phyloP scores from a whole-genome alignment of 2,888 invertebrate genomes.

The Cephonodes hylas region DNA sequence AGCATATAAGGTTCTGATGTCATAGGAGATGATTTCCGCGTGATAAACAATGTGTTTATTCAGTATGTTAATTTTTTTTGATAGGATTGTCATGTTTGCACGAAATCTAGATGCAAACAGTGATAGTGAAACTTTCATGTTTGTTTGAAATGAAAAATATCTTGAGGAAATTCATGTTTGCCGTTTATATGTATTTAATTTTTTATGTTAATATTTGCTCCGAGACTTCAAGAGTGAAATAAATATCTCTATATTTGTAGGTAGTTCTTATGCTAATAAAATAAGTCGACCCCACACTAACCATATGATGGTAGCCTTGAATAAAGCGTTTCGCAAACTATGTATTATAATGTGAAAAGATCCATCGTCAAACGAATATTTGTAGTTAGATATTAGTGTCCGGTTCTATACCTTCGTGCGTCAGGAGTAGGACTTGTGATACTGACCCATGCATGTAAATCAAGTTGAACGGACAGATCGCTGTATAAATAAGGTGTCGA shows the following conservation, averaged over 20 bases:
- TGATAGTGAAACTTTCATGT: neutral
- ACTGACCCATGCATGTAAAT: no score
- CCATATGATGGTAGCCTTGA: no score
- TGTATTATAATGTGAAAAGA: no score
- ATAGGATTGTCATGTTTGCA: conserved; percentile 8
- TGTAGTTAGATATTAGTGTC: no score
- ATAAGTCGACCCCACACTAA: neutral
- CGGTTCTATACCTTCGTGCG: no score
- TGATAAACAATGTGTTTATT: conserved; percentile 3
- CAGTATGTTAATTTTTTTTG: neutral
- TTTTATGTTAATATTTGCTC: neutral
- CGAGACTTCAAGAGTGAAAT: neutral
- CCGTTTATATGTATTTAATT: neutral
- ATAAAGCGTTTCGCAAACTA: no score
- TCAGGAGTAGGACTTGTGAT: no score
- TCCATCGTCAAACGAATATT: no score
- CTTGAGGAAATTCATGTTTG: neutral
- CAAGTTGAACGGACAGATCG: no score
- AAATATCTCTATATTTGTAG: neutral
- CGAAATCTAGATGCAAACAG: neutral
- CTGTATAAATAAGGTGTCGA: no score
- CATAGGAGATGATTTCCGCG: neutral
- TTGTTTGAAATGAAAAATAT: neutral
- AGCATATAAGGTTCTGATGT: neutral
- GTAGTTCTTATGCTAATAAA: neutral